Conservation (phyloP, 1,140 invertebrate genomes). For the Phortica variegata region DNA sequence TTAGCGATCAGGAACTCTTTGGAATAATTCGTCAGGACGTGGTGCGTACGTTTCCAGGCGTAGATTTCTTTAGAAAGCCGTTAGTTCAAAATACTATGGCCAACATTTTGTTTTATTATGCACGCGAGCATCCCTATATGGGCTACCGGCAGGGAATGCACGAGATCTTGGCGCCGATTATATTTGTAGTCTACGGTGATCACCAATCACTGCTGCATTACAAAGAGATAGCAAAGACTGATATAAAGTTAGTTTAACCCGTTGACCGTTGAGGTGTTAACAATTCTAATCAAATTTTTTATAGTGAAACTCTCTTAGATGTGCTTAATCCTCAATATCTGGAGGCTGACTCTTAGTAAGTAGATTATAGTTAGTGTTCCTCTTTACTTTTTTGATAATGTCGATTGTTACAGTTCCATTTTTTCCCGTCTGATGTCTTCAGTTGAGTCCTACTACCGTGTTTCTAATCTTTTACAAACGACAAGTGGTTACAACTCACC, state of each 20-base stretch:
- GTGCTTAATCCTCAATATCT: constrained; percentile 66
- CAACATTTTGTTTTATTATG: constrained; percentile 67
- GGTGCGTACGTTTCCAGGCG: constrained; percentile 75
- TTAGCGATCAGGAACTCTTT: constrained; percentile 75
- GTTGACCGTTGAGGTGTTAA: constrained; percentile 16
- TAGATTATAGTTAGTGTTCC: constrained; percentile 18
- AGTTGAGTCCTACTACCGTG: constrained; percentile 71
- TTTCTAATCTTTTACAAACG: constrained; percentile 60
- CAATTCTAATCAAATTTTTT: constrained; percentile 34
- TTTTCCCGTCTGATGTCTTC: constrained; percentile 74
- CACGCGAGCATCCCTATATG: constrained; percentile 69
- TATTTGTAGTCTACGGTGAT: constrained; percentile 74
- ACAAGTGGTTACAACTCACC: constrained; percentile 54
- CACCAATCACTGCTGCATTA: constrained; percentile 64
- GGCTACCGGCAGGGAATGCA: constrained; percentile 85
- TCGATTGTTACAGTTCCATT: constrained; percentile 62
- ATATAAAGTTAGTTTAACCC: constrained; percentile 23
- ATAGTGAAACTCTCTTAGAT: constrained; percentile 61
- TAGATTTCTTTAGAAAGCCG: constrained; percentile 73
- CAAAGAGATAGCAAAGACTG: constrained; percentile 43
- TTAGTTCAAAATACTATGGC: constrained; percentile 70
- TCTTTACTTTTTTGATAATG: neutral
- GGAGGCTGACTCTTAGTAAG: constrained; percentile 76
- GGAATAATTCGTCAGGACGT: constrained; percentile 77
- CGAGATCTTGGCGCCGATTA: constrained; percentile 74